Base-by-base conservation (phyloP, 2,888 invertebrate species). In the Drosophila putrida region DNA sequence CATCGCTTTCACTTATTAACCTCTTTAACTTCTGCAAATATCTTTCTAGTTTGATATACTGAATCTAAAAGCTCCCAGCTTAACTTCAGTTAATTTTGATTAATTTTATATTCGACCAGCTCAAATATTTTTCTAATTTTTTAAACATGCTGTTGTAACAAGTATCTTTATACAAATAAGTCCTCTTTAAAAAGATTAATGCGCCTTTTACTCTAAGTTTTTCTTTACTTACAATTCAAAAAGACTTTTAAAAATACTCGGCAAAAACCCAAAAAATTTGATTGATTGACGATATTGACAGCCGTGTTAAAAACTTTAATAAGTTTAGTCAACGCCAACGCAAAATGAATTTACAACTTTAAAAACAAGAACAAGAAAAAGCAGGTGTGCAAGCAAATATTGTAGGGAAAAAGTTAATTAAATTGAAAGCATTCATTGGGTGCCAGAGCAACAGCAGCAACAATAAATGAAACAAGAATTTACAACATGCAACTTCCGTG, bases 361-460 rank as follows among this genome's bases (percentile, higher is more conserved):
- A 39, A 41, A 43, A 53, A 35, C 41, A 20, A 25, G 6, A 54
- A 27, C 28, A 44, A 64, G 43, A 44, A 13, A 33, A 60, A 59
- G 43, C 15, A 36, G 44, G 25, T n/a, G 9, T 9, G 4, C 25
- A 38, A 28, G 44, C 61, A 61, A 68, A 75, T 64, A 61, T 61
- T 58, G 33, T 28, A 38, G 62, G 47, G 80, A 82, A 85, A 83
- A 73, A 71, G 50, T 80, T 88, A 83, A 83, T 83, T 88, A 88
- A 83, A 86, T 88, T 86, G 83, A 83, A 83, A 85, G 83, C 83
- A 63, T 70, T 75, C 57, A 70, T 50, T 62, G 65, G 68, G 61
- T 58, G 71, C 59, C 13, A 51, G 4, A 44, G 15, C 60, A 61
- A 61, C 27, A 55, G 35, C 9, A 43, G 11, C 64, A 61, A 55